Percentiles rank a stretch among this genome's conserved stretches.
phyloP scores from a whole-genome alignment of 2,888 invertebrate species.

The Phaedon cochleariae region DNA sequence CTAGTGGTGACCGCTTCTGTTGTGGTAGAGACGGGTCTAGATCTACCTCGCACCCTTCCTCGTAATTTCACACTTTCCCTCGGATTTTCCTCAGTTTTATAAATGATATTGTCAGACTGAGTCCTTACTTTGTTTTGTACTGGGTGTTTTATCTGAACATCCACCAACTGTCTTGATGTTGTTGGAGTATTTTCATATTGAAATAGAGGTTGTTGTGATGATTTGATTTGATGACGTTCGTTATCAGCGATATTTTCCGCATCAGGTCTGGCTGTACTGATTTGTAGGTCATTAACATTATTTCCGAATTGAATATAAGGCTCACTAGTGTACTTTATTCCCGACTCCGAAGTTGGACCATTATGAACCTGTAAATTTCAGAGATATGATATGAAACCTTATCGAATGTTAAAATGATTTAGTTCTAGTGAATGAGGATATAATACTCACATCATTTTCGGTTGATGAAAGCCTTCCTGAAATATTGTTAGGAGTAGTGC shows the following conservation, averaged over 20 bases:
- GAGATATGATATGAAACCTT: neutral
- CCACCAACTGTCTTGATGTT: conserved; percentile 41
- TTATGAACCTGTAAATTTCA: conserved; percentile 30
- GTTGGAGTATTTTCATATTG: conserved; percentile 41
- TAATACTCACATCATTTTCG: conserved; percentile 41
- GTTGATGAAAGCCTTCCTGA: conserved; percentile 47
- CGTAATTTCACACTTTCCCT: conserved; percentile 41
- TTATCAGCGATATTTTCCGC: conserved; percentile 22
- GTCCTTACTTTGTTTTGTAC: conserved; percentile 29
- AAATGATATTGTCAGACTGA: conserved; percentile 36
- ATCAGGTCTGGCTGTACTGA: conserved; percentile 29
- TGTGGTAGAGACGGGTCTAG: conserved; percentile 37
- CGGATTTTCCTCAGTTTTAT: conserved; percentile 39
- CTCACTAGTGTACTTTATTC: conserved; percentile 25
- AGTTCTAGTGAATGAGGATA: no score
- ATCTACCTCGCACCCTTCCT: conserved; percentile 46
- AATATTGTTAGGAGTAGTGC: conserved; percentile 45
- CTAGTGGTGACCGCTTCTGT: conserved; percentile 37
- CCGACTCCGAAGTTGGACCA: conserved; percentile 30
- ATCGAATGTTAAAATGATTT: no score
- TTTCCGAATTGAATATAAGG: conserved; percentile 52
- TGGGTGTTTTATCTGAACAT: conserved; percentile 47
- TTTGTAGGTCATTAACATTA: conserved; percentile 38
- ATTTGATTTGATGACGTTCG: conserved; percentile 28
- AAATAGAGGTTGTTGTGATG: conserved; percentile 35